Evolutionary conservation across 1,140 invertebrate species (phyloP), one percentile per base, ranked within the genome.

Genomic region (Drosophila miranda): DNA sequence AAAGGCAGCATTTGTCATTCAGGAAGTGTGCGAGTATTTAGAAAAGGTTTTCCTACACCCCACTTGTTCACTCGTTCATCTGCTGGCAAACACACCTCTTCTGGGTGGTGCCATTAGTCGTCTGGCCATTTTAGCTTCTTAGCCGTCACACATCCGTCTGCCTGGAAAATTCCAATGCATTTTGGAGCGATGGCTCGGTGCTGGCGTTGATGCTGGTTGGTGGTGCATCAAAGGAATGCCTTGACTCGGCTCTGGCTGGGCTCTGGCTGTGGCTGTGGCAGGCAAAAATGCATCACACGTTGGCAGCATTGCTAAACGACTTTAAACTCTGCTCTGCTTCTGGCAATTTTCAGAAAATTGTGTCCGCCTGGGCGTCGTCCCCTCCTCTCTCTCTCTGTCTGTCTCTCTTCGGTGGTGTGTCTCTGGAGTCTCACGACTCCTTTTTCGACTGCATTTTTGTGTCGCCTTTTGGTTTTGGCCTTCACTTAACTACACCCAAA

Each of bases 401-500:
- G 0, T 1, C 19, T 19, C 19, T 19, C 19, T 19, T 19, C 19
- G 19, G 19, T 19, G 19, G 19, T 19, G 19, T 19, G 19, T 19
- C 19, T 19, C 19, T 19, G 19, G n/a, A n/a, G n/a, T n/a, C n/a
- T n/a, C n/a, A n/a, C 34, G 34, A 38, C 34, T 38, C 41, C 41
- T 44, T 44, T 77, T 82, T 78, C 58, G 78, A 62, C 46, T 80
- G 77, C 67, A 84, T 86, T 86, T 86, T 81, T 86, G 81, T 84
- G 80, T 86, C 76, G 80, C 77, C 72, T 86, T 38, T 86, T 74
- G 76, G 72, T 80, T 69, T 64, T 81, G 80, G 81, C 77, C 80
- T 77, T 86, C 80, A 84, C 80, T 86, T 86, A 83, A 86, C 80
- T 86, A 80, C 67, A 73, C 62, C 80, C 34, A 38, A 38, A 79